phyloP scores from a whole-genome alignment of 2,797 vertebrate species.

The Lindbergichthys nudifrons region DNA sequence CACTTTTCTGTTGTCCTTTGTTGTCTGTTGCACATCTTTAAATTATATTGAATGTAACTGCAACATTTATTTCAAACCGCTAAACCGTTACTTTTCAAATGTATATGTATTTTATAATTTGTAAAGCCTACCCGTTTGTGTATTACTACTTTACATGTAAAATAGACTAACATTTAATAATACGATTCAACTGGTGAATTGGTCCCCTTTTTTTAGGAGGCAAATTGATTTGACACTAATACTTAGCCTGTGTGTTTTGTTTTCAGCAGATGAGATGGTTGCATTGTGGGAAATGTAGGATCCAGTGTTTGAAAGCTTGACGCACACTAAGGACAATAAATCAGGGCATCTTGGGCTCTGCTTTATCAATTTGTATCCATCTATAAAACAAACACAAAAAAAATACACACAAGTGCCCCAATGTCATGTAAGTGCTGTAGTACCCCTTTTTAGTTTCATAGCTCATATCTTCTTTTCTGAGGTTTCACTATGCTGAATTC shows the following conservation, averaged over 20 bases:
- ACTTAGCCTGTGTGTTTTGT: background rate
- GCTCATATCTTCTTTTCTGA: background rate
- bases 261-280: background rate
- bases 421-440: background rate
- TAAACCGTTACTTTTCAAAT: background rate
- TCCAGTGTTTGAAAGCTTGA: background rate
- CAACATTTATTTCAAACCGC: background rate
- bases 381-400: background rate
- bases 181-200: no score
- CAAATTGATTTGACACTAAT: background rate
- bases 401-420: background rate
- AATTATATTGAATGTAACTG: background rate
- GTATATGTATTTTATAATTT: background rate
- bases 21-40: background rate
- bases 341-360: no score
- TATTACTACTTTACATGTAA: no score
- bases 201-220: no score
- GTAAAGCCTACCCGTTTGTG: background rate
- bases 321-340: background rate
- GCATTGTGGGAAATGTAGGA: background rate
- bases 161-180: no score
- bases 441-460: background rate
- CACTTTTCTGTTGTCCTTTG: constrained; percentile 12
- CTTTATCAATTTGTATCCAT: background rate
- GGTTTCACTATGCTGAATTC: background rate